Evolutionary conservation across 2,888 invertebrate species (phyloP), one percentile per base, ranked within the genome.

Genomic region (Pimpla rufipes): DNA sequence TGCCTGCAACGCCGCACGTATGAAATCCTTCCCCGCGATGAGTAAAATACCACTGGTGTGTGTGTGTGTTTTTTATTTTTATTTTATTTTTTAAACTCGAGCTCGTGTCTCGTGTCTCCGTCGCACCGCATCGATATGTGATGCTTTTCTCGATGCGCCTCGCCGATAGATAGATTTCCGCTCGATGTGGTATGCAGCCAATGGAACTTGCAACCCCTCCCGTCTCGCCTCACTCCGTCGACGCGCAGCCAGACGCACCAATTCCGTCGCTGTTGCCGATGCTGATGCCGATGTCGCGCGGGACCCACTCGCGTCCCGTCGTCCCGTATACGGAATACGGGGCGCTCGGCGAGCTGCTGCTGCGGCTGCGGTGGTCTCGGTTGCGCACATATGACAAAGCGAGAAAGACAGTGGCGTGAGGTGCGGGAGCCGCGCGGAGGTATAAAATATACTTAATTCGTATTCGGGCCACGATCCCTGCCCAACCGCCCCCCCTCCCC

Each of bases 361-460:
- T 8, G 3, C 11, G 42, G 42, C 11, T 11, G 42, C 7, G 29
- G 23, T 29, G 13, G 55, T 57, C 55, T 23, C 29, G 29, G 3
- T 23, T 23, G 23, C 29, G 21, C 55, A 42, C 74, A 73, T 42
- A 52, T 59, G 55, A 57, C 52, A 67, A 47, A 75, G 62, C 35
- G 64, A 70, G 66, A 75, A 35, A 71, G 76, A 50, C 55, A 23
- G 62, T 47, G 55, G 81, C 76, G 59, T 42, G 75, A 40, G 74
- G 23, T 66, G 75, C 64, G 23, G 45, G 75, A 42, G 74, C 37
- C 73, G 52, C 80, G 73, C 75, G 74, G 71, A 35, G 73, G 81
- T 87, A 89, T 90, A 92, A 92, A 92, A 91, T 92, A 90, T 89
- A 88, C 90, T 90, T 90, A 90, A 92, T 92, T 90, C 91, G 91